Evolutionary conservation across 2,797 vertebrate species (phyloP).

Genomic region (Ara ararauna): DNA sequence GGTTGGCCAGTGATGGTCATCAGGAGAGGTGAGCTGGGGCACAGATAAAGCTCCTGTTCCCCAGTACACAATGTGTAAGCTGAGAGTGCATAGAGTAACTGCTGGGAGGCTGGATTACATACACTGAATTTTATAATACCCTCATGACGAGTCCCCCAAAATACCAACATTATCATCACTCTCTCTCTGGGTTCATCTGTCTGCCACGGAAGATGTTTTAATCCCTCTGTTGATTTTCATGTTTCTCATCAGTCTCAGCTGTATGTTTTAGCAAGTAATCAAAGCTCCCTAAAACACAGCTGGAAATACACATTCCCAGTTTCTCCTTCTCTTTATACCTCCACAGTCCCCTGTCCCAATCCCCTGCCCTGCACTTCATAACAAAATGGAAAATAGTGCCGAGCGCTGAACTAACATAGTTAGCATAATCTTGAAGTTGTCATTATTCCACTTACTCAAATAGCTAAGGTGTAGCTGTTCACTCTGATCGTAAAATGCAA

Average conservation of each 20-base stretch:
- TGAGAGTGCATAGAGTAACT: neutral
- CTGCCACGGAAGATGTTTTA: accelerated
- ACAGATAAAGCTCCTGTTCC: neutral
- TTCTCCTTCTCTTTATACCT: no score
- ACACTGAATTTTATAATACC: neutral
- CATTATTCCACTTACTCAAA: neutral
- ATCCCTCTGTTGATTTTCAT: neutral
- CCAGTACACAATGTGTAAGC: accelerated
- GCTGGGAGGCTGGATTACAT: neutral
- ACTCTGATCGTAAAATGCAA: neutral
- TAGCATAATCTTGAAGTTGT: no score
- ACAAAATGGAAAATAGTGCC: neutral
- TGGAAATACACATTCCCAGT: accelerated
- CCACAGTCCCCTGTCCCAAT: neutral
- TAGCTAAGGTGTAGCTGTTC: neutral
- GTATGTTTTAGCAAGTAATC: neutral
- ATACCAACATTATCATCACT: accelerated
- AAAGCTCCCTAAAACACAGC: neutral
- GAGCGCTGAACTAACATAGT: accelerated
- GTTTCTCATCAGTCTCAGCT: neutral
- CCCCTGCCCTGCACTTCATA: accelerated
- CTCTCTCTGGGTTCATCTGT: no score
- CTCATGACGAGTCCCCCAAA: accelerated
- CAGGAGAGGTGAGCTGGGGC: neutral
- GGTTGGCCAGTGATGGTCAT: neutral